Evolutionary conservation across 2,113 vertebrate genomes (phyloP).

Genomic region (Piaya cayana): DNA sequence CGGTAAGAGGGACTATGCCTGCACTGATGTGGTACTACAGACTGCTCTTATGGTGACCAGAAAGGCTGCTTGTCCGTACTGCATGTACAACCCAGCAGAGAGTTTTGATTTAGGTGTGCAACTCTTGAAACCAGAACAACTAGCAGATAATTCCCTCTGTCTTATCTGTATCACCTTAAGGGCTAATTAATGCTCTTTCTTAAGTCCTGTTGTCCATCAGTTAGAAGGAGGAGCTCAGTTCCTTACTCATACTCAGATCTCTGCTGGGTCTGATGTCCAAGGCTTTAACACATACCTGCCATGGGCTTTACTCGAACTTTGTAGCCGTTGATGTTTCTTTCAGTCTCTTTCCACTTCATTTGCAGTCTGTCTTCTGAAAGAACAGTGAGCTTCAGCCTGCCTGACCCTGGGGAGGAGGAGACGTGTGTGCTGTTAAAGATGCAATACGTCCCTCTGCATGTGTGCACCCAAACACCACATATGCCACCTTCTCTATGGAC

Average conservation of each 20-base stretch:
- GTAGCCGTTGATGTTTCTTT: constrained; percentile 85
- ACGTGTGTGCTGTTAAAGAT: fast-evolving
- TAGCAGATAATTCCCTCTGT: neutral
- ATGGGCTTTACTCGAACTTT: constrained; percentile 89
- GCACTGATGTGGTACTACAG: fast-evolving
- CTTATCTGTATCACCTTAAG: neutral
- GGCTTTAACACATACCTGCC: constrained; percentile 77
- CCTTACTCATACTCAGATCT: fast-evolving
- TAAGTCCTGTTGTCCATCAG: neutral
- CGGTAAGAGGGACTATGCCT: neutral
- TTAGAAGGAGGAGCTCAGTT: neutral
- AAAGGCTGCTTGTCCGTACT: neutral
- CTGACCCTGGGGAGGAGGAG: constrained; percentile 56
- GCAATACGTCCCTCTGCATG: neutral
- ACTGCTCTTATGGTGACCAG: neutral
- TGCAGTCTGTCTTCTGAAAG: constrained; percentile 90
- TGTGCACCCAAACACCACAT: neutral
- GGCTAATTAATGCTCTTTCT: neutral
- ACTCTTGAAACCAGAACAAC: neutral
- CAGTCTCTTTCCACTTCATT: constrained; percentile 91
- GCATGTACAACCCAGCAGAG: fast-evolving
- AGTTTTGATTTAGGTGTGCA: neutral
- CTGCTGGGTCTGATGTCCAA: fast-evolving
- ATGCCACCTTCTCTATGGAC: fast-evolving
- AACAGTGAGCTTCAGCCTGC: constrained; percentile 85